phyloP scores from a whole-genome alignment of 2,888 invertebrate genomes.

The Andrena haemorrhoa region DNA sequence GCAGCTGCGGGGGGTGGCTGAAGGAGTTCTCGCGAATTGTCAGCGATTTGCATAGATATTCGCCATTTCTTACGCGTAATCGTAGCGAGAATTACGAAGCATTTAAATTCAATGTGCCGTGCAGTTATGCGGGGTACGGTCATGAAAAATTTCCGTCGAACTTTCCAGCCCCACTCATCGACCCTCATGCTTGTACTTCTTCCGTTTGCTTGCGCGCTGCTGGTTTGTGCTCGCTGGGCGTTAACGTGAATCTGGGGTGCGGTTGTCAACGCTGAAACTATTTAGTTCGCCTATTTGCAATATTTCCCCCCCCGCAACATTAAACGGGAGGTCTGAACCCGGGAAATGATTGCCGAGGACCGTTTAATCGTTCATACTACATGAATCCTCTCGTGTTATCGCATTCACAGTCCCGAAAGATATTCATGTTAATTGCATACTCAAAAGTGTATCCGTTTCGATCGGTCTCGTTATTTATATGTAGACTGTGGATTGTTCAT shows the following conservation, averaged over 20 bases:
- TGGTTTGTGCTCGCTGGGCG: not conserved
- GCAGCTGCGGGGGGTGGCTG: not conserved
- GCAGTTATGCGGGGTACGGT: not conserved
- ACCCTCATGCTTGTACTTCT: not conserved
- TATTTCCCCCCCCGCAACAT: not conserved
- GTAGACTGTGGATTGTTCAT: not conserved
- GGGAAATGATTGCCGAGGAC: not conserved
- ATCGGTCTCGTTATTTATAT: not conserved
- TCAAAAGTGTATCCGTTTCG: not conserved
- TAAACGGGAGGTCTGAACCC: not conserved
- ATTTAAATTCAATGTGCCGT: conserved; percentile 17
- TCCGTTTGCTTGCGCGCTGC: not conserved
- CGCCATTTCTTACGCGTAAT: conserved; percentile 16
- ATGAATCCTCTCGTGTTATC: not conserved
- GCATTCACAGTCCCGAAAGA: not conserved
- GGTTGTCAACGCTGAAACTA: conserved; percentile 2
- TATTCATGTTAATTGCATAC: not conserved
- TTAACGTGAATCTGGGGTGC: conserved; percentile 13
- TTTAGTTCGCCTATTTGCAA: not conserved
- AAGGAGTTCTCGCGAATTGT: conserved; percentile 5
- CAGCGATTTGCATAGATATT: conserved; percentile 39
- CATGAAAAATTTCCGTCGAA: conserved; percentile 29
- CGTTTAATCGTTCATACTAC: not conserved
- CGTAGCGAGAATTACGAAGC: conserved; percentile 15
- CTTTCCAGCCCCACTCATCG: not conserved